Evolutionary conservation across 1,140 invertebrate genomes (phyloP), one percentile per base, ranked within the genome.

Genomic region (Drosophila murphyi): DNA sequence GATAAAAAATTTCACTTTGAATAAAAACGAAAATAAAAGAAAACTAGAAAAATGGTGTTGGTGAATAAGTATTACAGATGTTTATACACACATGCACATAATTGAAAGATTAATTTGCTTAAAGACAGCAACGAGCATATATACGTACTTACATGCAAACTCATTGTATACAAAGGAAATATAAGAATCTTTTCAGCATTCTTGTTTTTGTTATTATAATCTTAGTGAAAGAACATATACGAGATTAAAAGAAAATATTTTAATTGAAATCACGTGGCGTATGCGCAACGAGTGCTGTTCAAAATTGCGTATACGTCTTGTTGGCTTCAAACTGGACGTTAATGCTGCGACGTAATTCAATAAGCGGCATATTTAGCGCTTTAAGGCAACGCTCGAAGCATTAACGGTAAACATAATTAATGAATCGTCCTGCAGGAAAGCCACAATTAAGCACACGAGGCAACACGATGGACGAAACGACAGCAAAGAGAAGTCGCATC

Each of bases 211-310:
- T 20, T 20, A 20, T 20, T 20, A 20, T 20, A 20, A 20, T 20
- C 20, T 20, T 20, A 20, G 39, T 34, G 34, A 34, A 34, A 20
- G 20, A 20, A 20, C 20, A 20, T 1, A 20, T 20, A 34, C 34
- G 34, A 34, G 34, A 34, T 41, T 41, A 41, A 41, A 41, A 10
- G 8, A 31, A 63, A 37, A 52, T 10, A 41, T 39, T 35, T 70
- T 20, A 6, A 73, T 60, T 60, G 4, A 34, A 68, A 56, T 62
- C 51, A 81, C 59, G 50, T 47, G 63, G 79, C 68, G 82, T 65
- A 82, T 87, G 68, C 79, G 70, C 52, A 74, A 81, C 59, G 41
- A 7, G 41, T n/a, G 50, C 50, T n/a, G 12, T 55, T 5, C 7
- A 5, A 20, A 32, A 75, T 67, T 61, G 71, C 61, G 65, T 39